Percentiles rank a stretch among this genome's conserved stretches.
Evolutionary conservation across 2,113 vertebrate species (phyloP).

Genomic region (Phyllostomus hastatus): DNA sequence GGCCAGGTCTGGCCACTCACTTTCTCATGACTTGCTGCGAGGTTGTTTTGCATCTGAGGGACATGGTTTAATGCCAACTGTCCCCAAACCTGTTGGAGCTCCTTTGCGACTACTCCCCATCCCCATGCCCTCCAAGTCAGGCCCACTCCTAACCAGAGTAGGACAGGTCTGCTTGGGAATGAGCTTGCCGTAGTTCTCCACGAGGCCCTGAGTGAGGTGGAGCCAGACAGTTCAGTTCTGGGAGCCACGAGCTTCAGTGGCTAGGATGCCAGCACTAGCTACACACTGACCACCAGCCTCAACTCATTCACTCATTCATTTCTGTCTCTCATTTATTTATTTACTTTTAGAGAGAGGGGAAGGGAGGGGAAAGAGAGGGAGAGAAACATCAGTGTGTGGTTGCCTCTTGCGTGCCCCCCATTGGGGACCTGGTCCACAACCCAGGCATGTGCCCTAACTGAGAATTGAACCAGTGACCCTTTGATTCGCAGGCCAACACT

Average conservation of each 20-base stretch:
- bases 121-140: neutral
- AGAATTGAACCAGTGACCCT: no score
- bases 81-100: neutral
- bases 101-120: neutral
- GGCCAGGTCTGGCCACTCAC: neutral
- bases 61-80: neutral
- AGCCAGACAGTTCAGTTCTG: neutral
- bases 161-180: neutral
- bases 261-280: no score
- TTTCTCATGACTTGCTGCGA: neutral
- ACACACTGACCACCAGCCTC: neutral
- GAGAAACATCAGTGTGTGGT: no score
- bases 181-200: neutral
- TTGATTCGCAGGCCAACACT: no score
- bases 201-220: neutral
- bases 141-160: neutral
- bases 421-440: no score
- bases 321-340: neutral
- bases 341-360: no score
- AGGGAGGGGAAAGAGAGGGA: no score
- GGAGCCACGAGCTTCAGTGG: neutral
- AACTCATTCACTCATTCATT: neutral
- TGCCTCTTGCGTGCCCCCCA: no score
- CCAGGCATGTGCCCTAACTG: no score
- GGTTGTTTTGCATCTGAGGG: neutral